phyloP scores from a whole-genome alignment of 2,113 vertebrate species.

The Eonycteris spelaea region DNA sequence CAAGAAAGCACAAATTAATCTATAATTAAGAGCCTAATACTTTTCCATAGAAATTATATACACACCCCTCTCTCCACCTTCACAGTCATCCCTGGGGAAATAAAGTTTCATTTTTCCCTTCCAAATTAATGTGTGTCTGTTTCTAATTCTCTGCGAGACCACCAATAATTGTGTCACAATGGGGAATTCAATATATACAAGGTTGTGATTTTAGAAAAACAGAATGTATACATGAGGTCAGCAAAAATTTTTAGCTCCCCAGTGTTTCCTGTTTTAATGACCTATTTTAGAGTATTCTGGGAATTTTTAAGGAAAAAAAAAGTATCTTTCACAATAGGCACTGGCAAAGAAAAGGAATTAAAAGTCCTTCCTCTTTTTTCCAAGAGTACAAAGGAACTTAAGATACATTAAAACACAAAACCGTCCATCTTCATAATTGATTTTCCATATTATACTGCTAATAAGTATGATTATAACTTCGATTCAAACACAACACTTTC shows the following conservation, averaged over 20 bases:
- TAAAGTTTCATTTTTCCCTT: constrained; percentile 1
- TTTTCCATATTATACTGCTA: constrained; percentile 23
- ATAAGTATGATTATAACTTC: not conserved
- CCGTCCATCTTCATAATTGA: not conserved
- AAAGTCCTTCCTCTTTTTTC: constrained; percentile 14
- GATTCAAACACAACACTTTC: not conserved
- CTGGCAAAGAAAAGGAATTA: constrained; percentile 28
- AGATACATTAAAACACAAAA: constrained; percentile 20
- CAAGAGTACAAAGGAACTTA: not conserved
- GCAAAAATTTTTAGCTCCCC: constrained; percentile 16
- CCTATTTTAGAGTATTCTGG: not conserved
- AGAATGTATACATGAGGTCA: not conserved
- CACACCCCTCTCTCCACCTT: not conserved
- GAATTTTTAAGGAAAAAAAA: not conserved
- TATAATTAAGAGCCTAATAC: not conserved
- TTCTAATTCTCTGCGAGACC: constrained; percentile 40
- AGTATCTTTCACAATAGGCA: not conserved
- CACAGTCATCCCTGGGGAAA: not conserved
- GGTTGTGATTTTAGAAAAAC: constrained; percentile 30
- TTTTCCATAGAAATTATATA: not conserved
- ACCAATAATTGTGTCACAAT: constrained; percentile 30
- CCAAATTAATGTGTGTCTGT: constrained; percentile 20
- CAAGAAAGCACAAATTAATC: not conserved
- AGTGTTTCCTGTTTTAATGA: not conserved
- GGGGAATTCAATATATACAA: constrained; percentile 20